Percentiles rank a stretch among this genome's conserved stretches.
Conservation (phyloP, 2,888 invertebrate species). For the Trimorus sp. region DNA sequence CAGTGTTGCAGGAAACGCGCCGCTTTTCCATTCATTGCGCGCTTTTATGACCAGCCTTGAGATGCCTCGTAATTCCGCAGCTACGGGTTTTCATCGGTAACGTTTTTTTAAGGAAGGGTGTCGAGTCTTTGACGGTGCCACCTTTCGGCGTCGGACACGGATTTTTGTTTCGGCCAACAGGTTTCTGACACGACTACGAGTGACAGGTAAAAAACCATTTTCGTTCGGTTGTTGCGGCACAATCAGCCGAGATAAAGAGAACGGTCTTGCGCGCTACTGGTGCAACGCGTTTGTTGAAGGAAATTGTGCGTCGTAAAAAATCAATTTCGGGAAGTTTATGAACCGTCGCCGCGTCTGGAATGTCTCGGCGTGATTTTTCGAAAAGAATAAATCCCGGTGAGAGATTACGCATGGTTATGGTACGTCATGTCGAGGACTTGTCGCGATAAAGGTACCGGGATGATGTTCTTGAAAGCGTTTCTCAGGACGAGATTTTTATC, state of each 20-base stretch:
- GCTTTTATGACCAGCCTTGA: conserved; percentile 77
- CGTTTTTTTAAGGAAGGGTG: conserved; percentile 70
- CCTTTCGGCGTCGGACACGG: conserved; percentile 31
- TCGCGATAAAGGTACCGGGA: conserved; percentile 15
- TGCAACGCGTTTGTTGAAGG: conserved; percentile 46
- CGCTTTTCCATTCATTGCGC: conserved; percentile 71
- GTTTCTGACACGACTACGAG: conserved; percentile 42
- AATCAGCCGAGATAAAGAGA: conserved; percentile 41
- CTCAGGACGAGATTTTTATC: conserved; percentile 18
- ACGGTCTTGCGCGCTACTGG: conserved; percentile 11
- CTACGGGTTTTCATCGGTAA: conserved; percentile 66
- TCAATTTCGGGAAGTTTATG: conserved; percentile 26
- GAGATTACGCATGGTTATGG: conserved; percentile 41
- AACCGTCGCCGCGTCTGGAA: conserved; percentile 20
- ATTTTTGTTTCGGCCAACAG: conserved; percentile 49
- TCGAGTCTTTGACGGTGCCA: conserved; percentile 54
- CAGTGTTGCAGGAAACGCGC: conserved; percentile 80
- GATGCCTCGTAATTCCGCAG: conserved; percentile 73
- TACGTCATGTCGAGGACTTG: conserved; percentile 31
- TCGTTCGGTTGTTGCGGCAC: conserved; percentile 25
- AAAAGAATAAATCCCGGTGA: conserved; percentile 36
- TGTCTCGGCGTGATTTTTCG: conserved; percentile 27
- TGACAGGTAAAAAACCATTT: conserved; percentile 56
- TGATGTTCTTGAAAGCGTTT: neutral
- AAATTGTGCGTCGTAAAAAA: conserved; percentile 42